Conservation (phyloP, 2,797 vertebrate genomes). For the Typhlichthys eigenmanni region DNA sequence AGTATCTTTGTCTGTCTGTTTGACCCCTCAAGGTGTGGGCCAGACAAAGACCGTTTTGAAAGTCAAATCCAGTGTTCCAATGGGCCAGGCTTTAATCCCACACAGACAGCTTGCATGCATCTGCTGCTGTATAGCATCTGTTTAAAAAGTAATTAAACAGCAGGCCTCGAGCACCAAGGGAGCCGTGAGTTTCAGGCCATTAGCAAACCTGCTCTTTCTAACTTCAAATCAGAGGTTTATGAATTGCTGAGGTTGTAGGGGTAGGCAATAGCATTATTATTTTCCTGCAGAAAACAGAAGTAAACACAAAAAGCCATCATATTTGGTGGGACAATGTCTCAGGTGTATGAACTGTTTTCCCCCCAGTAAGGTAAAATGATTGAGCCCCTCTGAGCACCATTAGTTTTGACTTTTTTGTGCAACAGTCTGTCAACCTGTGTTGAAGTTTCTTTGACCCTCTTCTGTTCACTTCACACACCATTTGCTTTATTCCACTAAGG, state of each 20-base stretch:
- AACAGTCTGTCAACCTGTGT: constrained; percentile 52
- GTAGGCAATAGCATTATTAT: constrained; percentile 19
- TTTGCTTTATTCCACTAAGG: constrained; percentile 39
- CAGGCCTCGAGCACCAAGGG: constrained; percentile 43
- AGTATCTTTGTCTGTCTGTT: constrained; percentile 33
- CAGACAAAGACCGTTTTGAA: constrained; percentile 41
- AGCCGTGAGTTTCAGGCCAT: constrained; percentile 61
- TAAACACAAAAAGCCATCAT: neutral
- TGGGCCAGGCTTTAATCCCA: constrained; percentile 44
- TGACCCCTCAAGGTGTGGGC: constrained; percentile 26
- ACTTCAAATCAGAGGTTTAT: constrained; percentile 51
- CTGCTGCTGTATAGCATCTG: constrained; percentile 45
- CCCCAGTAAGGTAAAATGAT: constrained; percentile 29
- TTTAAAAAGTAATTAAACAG: constrained; percentile 70
- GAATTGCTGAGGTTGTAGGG: constrained; percentile 37
- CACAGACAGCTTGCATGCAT: constrained; percentile 31
- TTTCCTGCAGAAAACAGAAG: constrained; percentile 29
- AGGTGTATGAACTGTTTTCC: constrained; percentile 1
- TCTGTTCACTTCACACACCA: constrained; percentile 41
- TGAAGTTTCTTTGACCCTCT: constrained; percentile 29
- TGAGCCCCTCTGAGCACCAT: constrained; percentile 45
- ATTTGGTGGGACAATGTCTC: neutral
- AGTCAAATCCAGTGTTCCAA: constrained; percentile 47
- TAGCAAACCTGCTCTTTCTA: constrained; percentile 58
- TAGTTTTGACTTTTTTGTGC: constrained; percentile 31